Base-by-base conservation (phyloP, 2,113 vertebrate species). In the Cygnus atratus region DNA sequence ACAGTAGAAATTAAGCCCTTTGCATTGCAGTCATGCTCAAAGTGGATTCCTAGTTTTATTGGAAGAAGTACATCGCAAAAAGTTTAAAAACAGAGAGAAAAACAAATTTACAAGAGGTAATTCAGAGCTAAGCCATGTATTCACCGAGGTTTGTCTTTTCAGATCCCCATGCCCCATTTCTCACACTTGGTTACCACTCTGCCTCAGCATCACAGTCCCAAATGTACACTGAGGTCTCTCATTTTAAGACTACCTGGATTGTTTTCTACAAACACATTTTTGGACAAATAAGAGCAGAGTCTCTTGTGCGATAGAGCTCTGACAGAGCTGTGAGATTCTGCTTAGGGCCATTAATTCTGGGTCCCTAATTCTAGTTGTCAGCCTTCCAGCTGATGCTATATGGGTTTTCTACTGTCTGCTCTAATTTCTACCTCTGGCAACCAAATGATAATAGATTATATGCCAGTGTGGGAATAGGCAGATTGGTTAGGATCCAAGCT, bases 1-100 rank as follows among this genome's bases (percentile, higher is more conserved):
- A 88, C 90, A 96, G 87, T 89, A 81, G 94, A 97, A 96, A 97
- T 93, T 81, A 97, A 93, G 61, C 41, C 59, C 75, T 96, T 76
- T 94, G 71, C 82, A 95, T 86, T 87, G 94, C 61, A 96, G 67
- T 92, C 63, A 87, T 77, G 85, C 88, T 89, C 80, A 83, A 94
- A 93, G 72, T 43, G 35, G 35, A 44, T 79, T 92, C 44, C 46
- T 70, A 55, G 19, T 54, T 96, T 77, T 58, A 91, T 6, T 73
- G 43, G 15, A 63, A 41, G 33, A 14, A 57, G 65, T 28, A n/a
- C 18, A 35, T 21, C 66, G 41, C 25, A 84, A 66, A 84, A 67
- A 29, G 10, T 28, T 29, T 35, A 57, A 19, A 41, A 43, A 91
- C 46, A 37, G 24, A 22, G 17, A 68, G 50, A 61, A 65, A 75